phyloP scores from a whole-genome alignment of 2,888 invertebrate genomes.

The Shargacucullia verbasci region DNA sequence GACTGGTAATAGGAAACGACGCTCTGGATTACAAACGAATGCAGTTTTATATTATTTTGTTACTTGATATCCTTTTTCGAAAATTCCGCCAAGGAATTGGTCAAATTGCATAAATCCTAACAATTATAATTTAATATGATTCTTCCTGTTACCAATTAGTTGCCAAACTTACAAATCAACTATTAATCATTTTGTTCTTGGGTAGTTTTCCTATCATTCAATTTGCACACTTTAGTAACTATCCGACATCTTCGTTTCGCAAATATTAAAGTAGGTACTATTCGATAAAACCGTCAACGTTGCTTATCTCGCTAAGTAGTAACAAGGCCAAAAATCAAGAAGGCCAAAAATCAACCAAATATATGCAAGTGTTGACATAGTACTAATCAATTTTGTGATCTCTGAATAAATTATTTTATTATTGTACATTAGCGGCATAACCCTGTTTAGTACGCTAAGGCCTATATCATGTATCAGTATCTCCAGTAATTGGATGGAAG shows the following conservation, averaged over 20 bases:
- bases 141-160: conserved; percentile 29
- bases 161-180: conserved; percentile 14
- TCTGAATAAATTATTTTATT: conserved; percentile 6
- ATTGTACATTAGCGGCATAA: neutral
- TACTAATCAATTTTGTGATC: conserved; percentile 11
- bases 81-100: conserved; percentile 14
- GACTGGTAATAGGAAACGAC: conserved; percentile 59
- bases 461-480: too few relatives aligned
- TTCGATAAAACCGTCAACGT: conserved; percentile 20
- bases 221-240: conserved; percentile 2
- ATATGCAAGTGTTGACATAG: conserved; percentile 31
- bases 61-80: conserved; percentile 24
- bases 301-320: conserved; percentile 36
- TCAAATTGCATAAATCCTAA: conserved; percentile 11
- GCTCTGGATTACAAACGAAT: conserved; percentile 60
- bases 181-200: too few relatives aligned
- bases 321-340: conserved; percentile 39
- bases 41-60: conserved; percentile 57
- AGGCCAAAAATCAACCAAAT: conserved; percentile 22
- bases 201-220: neutral
- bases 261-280: conserved; percentile 44
- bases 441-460: too few relatives aligned
- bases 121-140: conserved; percentile 28
- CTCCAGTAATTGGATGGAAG: too few relatives aligned
- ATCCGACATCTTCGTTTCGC: conserved; percentile 27